Percentiles rank a stretch among this genome's conserved stretches.
Evolutionary conservation across 1,140 invertebrate species (phyloP).

Genomic region (Listronotus oregonensis): DNA sequence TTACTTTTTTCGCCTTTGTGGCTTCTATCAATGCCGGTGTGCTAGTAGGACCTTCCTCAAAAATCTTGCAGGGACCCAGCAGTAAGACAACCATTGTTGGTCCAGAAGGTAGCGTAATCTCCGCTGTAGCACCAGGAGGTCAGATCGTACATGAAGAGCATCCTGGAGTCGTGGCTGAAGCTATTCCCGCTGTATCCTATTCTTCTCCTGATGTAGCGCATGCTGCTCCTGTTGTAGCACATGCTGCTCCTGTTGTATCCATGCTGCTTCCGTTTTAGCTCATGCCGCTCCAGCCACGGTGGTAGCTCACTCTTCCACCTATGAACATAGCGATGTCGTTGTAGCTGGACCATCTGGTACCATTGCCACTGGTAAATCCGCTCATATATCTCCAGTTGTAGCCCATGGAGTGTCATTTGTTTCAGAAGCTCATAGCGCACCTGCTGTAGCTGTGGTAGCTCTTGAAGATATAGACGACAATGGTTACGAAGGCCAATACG

Average conservation of each 20-base stretch:
- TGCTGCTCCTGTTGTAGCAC: slow-evolving; percentile 24
- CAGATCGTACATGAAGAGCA: slow-evolving; percentile 38
- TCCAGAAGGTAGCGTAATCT: slow-evolving; percentile 43
- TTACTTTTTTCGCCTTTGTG: slow-evolving; percentile 12
- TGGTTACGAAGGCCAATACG: slow-evolving; percentile 36
- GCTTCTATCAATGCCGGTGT: slow-evolving; percentile 33
- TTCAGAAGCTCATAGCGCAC: neutral
- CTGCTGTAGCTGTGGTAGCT: slow-evolving; percentile 7
- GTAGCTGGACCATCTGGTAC: slow-evolving; percentile 29
- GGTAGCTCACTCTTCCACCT: slow-evolving; percentile 19
- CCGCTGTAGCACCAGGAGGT: slow-evolving; percentile 39
- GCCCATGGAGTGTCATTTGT: slow-evolving; percentile 17
- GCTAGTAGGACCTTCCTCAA: slow-evolving; percentile 24
- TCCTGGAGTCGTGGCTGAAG: slow-evolving; percentile 23
- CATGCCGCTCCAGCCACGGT: slow-evolving; percentile 16
- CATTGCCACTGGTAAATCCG: slow-evolving; percentile 14
- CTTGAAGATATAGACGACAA: slow-evolving; percentile 16
- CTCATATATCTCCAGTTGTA: slow-evolving; percentile 8
- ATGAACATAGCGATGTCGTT: slow-evolving; percentile 13
- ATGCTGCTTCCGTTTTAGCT: slow-evolving; percentile 4
- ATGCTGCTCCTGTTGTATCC: slow-evolving; percentile 32
- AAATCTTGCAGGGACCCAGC: slow-evolving; percentile 43
- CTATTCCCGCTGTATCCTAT: slow-evolving; percentile 7
- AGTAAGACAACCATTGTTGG: slow-evolving; percentile 41
- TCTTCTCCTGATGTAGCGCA: slow-evolving; percentile 17